A percentile compares a stretch with the other conserved stretches of the same genome.
Conservation (phyloP, 2,888 invertebrate species). For the Acrocera orbiculus region DNA sequence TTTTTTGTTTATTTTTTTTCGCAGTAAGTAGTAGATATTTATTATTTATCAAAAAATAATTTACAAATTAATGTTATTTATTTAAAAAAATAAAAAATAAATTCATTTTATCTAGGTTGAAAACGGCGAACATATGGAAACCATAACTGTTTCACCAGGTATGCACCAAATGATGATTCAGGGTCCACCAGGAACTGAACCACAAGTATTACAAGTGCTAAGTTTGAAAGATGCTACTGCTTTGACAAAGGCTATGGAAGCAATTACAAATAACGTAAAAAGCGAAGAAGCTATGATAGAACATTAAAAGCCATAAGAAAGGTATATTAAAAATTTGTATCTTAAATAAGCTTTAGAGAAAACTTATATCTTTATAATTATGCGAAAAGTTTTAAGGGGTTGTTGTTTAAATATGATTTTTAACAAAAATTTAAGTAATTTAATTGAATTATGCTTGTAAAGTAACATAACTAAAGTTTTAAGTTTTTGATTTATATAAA, state of each 20-base stretch:
- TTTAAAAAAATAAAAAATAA: background rate
- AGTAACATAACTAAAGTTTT: too few species aligned
- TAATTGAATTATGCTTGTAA: too few species aligned
- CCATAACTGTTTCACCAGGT: slow-evolving; percentile 57
- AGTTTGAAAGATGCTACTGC: slow-evolving; percentile 71
- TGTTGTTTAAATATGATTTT: too few species aligned
- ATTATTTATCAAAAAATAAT: background rate
- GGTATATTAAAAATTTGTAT: background rate
- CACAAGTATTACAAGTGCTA: slow-evolving; percentile 65
- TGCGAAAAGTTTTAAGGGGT: too few species aligned
- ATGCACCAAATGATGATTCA: slow-evolving; percentile 72
- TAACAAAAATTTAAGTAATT: too few species aligned
- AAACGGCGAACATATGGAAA: slow-evolving; percentile 55
- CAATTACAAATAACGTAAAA: slow-evolving; percentile 47
- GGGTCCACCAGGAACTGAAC: slow-evolving; percentile 47
- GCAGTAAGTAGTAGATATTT: too few species aligned
- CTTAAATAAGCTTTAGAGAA: background rate
- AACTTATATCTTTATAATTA: too few species aligned
- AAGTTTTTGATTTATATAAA: too few species aligned
- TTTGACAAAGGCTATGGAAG: slow-evolving; percentile 63
- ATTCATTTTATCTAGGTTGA: slow-evolving; percentile 64
- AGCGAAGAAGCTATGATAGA: slow-evolving; percentile 43
- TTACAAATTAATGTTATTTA: background rate
- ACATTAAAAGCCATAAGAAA: slow-evolving; percentile 18
- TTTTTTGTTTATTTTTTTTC: background rate